phyloP scores from a whole-genome alignment of 2,797 vertebrate genomes.

The Myotis vivesi region DNA sequence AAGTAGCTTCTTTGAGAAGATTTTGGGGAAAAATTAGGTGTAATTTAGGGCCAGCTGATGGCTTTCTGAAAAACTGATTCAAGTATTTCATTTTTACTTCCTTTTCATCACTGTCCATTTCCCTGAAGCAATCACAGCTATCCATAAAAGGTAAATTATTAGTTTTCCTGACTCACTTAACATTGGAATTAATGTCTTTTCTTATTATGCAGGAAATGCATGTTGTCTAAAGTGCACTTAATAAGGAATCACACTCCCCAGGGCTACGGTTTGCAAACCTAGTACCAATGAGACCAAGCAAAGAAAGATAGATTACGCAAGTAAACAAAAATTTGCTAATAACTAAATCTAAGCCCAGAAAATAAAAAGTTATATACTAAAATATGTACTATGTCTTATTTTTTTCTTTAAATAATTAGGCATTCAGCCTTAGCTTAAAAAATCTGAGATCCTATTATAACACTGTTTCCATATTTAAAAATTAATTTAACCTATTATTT shows the following conservation, averaged over 20 bases:
- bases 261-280: neutral
- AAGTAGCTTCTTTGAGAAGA: neutral
- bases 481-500: neutral
- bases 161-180: conserved; percentile 15
- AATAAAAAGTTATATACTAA: neutral
- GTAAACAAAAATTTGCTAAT: conserved; percentile 2
- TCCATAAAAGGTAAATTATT: conserved; percentile 3
- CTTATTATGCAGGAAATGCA: neutral
- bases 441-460: neutral
- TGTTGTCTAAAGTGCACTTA: neutral
- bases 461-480: neutral
- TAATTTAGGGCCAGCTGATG: neutral
- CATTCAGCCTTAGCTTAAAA: neutral
- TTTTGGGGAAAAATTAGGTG: neutral
- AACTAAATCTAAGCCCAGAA: neutral
- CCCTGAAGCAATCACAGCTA: neutral
- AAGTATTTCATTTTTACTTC: conserved; percentile 22
- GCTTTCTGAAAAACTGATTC: conserved; percentile 35
- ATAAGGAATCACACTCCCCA: neutral
- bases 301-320: neutral
- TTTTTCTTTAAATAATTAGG: conserved; percentile 3
- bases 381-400: neutral
- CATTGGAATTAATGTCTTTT: neutral
- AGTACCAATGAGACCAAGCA: neutral
- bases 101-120: conserved; percentile 21